Evolutionary conservation across 1,140 invertebrate genomes (phyloP).

Genomic region (Zaprionus lachaisei): DNA sequence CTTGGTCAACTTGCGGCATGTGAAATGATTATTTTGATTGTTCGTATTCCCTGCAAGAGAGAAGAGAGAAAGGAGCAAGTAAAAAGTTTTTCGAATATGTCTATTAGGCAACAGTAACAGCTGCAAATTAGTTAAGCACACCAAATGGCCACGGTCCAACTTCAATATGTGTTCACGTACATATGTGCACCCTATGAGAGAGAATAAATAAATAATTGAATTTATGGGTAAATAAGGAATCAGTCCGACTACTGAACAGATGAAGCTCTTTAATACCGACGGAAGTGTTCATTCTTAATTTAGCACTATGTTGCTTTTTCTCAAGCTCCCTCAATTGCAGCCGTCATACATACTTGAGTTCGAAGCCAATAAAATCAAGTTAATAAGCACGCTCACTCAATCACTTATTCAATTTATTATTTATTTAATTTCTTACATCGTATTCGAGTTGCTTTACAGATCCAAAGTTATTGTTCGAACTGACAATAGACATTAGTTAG

Average conservation of each 20-base stretch:
- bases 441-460: constrained; percentile 4
- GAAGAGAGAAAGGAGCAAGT: neutral
- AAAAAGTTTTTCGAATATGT: neutral
- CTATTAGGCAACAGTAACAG: neutral
- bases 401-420: constrained; percentile 22
- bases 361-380: neutral
- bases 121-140: neutral
- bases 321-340: neutral
- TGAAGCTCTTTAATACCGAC: too few relatives aligned
- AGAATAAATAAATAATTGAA: too few relatives aligned
- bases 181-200: too few relatives aligned
- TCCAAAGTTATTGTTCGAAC: neutral
- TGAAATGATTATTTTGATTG: neutral
- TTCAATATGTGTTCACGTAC: too few relatives aligned
- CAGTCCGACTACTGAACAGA: neutral
- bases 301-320: neutral
- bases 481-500: constrained; percentile 1
- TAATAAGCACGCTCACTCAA: neutral
- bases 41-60: neutral
- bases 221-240: neutral
- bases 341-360: neutral
- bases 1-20: constrained; percentile 10
- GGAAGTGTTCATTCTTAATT: neutral
- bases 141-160: too few relatives aligned
- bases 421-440: constrained; percentile 4